These are phyloP conservation scores for Zalophus californianus DNA, from an alignment of 2,797 vertebrate genomes.

Conservation along the genomic window DNA sequence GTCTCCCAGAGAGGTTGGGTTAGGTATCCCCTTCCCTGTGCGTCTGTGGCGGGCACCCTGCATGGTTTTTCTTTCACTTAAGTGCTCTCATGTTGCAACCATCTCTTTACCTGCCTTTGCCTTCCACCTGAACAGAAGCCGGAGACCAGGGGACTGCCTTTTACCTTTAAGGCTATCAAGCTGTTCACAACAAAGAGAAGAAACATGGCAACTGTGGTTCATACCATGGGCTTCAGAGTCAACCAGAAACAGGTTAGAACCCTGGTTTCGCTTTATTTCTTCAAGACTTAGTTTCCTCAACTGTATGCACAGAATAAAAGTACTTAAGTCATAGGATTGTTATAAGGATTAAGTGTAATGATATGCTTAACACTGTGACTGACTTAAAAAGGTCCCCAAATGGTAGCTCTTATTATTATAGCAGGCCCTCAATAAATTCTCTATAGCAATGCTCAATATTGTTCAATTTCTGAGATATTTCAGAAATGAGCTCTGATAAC, in stretches of 20 bases:
- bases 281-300: background rate
- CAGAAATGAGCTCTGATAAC: slow-evolving; percentile 1
- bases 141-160: background rate
- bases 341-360: background rate
- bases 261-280: background rate
- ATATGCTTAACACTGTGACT: background rate
- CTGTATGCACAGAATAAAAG: background rate
- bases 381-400: background rate
- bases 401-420: background rate
- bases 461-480: background rate
- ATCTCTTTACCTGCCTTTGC: background rate
- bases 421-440: background rate
- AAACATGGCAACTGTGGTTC: background rate
- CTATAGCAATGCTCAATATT: background rate
- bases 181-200: background rate
- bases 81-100: background rate
- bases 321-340: background rate
- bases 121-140: background rate
- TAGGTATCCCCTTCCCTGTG: background rate
- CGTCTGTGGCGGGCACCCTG: background rate
- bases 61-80: background rate
- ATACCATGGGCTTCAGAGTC: background rate
- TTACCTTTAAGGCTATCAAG: background rate
- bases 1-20: accelerated
- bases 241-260: background rate